These are phyloP conservation scores for Melanophora roralis DNA, from an alignment of 2,888 invertebrate genomes.

Conservation along the genomic window DNA sequence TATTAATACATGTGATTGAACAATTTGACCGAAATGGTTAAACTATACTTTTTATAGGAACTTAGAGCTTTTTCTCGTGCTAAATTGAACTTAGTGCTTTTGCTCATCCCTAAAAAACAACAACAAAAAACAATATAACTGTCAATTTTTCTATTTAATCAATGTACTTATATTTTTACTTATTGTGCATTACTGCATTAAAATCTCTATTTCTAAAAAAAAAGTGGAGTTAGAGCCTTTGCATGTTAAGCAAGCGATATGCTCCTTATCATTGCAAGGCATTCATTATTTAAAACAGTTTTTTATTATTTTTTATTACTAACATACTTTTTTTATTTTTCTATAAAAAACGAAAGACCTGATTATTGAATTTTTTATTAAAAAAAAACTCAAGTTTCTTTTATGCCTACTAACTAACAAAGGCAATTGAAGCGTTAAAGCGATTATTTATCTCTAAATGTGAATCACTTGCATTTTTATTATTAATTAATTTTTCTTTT, in stretches of 20 bases:
- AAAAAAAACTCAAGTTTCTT: slow-evolving; percentile 18
- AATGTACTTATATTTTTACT: no score
- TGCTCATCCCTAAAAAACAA: background rate
- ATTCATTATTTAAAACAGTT: background rate
- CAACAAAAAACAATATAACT: no score
- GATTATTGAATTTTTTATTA: slow-evolving; percentile 45
- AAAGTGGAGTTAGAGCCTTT: no score
- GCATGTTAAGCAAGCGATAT: no score
- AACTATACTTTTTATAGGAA: no score
- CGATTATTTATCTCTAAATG: slow-evolving; percentile 2
- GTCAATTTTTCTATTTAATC: no score
- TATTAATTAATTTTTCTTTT: background rate
- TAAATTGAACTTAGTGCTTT: background rate
- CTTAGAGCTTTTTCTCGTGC: no score
- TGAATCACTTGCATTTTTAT: slow-evolving; percentile 4
- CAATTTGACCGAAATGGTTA: no score
- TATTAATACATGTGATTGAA: no score
- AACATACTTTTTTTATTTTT: background rate
- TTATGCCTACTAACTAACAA: slow-evolving; percentile 40
- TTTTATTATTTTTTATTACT: background rate
- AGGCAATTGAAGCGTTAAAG: slow-evolving; percentile 32
- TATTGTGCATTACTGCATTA: no score
- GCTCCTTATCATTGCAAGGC: background rate
- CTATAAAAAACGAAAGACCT: background rate
- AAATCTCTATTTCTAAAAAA: no score